These are phyloP conservation scores for Acanthoscelides obtectus DNA, from an alignment of 2,888 invertebrate genomes.

Conservation along the genomic window DNA sequence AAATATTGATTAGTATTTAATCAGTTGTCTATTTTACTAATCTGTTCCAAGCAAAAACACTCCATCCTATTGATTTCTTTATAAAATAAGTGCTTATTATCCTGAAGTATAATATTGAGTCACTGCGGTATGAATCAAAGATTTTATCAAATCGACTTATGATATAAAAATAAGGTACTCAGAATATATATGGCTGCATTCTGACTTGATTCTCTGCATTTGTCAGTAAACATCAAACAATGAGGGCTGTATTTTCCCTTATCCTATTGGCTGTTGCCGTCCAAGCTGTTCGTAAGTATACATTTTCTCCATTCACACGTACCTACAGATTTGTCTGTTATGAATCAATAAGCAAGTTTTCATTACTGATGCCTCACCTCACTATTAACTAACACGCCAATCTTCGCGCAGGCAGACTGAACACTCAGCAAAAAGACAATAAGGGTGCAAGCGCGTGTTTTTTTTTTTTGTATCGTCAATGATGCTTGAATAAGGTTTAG, in stretches of 20 bases:
- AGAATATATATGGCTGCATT: not conserved
- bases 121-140: not conserved
- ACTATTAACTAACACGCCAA: too few species aligned
- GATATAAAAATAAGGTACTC: not conserved
- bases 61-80: not conserved
- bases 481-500: too few species aligned
- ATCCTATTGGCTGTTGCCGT: not conserved
- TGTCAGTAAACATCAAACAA: not conserved
- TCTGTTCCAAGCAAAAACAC: not conserved
- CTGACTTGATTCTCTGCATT: not conserved
- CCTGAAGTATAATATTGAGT: not conserved
- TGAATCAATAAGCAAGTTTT: too few species aligned
- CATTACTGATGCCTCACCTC: too few species aligned
- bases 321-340: too few species aligned
- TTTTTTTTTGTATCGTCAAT: too few species aligned
- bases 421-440: too few species aligned
- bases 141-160: not conserved
- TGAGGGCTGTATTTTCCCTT: not conserved
- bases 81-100: not conserved
- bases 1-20: not conserved
- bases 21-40: too few species aligned
- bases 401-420: too few species aligned
- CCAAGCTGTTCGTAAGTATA: not conserved
- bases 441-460: too few species aligned
- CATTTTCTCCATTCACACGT: not conserved